phyloP scores from a whole-genome alignment of 2,113 vertebrate genomes.

The Marcusenius ussheri region DNA sequence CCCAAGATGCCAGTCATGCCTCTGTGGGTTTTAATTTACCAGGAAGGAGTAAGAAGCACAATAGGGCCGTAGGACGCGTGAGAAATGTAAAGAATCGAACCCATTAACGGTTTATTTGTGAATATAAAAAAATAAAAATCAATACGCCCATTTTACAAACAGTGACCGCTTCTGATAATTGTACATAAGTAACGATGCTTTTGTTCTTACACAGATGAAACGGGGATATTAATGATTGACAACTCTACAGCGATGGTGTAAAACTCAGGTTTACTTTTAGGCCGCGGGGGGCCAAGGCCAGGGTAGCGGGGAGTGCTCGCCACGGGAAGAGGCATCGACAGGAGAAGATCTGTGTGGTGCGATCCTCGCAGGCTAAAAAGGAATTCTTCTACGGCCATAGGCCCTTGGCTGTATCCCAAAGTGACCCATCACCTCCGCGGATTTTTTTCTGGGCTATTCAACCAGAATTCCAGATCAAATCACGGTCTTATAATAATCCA shows the following conservation, averaged over 20 bases:
- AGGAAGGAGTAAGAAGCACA: background rate
- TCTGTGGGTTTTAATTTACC: background rate
- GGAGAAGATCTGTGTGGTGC: background rate
- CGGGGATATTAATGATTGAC: background rate
- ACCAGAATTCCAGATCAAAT: background rate
- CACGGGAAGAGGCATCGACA: background rate
- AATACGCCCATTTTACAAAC: background rate
- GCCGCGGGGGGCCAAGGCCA: background rate
- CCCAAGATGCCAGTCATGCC: background rate
- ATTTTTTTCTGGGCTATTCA: background rate
- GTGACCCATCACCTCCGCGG: background rate
- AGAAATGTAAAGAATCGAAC: background rate
- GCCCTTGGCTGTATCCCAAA: background rate
- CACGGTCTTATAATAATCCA: background rate
- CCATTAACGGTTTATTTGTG: background rate
- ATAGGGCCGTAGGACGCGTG: background rate
- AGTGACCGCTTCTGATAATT: background rate
- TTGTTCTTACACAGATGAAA: background rate
- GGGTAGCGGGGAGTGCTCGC: background rate
- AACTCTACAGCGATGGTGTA: background rate
- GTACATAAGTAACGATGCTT: background rate
- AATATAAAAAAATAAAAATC: background rate
- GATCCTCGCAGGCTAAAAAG: background rate
- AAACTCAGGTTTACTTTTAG: background rate
- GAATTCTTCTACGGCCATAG: background rate